Percentiles rank a stretch among this genome's conserved stretches.
phyloP scores from a whole-genome alignment of 2,797 vertebrate genomes.

The Eutrigla gurnardus region DNA sequence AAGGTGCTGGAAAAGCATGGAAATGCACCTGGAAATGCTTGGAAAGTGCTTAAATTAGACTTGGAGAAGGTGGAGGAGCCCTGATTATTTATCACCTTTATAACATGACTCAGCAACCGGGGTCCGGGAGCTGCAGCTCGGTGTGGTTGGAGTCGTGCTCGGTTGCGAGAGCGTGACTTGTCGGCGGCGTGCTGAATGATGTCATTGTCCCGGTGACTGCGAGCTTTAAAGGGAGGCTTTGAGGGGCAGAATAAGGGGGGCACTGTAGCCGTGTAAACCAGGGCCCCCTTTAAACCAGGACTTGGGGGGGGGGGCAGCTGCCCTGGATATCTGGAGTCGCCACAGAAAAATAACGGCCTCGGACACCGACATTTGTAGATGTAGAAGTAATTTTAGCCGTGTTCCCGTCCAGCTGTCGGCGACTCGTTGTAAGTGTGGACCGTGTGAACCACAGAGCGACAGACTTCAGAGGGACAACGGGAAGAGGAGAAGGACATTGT shows the following conservation, averaged over 20 bases:
- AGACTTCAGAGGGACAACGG: neutral
- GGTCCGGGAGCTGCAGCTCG: neutral
- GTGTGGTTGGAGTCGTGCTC: neutral
- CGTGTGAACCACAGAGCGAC: too few relatives aligned
- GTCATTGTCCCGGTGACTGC: conserved; percentile 27
- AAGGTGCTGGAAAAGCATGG: too few relatives aligned
- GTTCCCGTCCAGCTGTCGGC: neutral
- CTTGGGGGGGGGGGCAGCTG: too few relatives aligned
- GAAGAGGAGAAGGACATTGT: neutral
- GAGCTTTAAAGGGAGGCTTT: conserved; percentile 47
- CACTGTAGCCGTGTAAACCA: neutral
- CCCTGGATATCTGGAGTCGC: neutral
- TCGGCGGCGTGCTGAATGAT: conserved; percentile 44
- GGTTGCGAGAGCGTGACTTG: conserved; percentile 8
- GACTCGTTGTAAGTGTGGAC: too few relatives aligned
- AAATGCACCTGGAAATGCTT: too few relatives aligned
- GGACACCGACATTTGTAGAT: neutral
- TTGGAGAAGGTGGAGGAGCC: too few relatives aligned
- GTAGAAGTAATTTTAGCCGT: neutral
- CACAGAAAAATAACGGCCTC: too few relatives aligned
- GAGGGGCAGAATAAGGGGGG: conserved; percentile 32
- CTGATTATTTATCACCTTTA: neutral
- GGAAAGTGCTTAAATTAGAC: too few relatives aligned
- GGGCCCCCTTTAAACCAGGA: too few relatives aligned
- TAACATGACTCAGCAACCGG: neutral